Conservation (phyloP, 2,797 vertebrate genomes). For the Danio tinwini region DNA sequence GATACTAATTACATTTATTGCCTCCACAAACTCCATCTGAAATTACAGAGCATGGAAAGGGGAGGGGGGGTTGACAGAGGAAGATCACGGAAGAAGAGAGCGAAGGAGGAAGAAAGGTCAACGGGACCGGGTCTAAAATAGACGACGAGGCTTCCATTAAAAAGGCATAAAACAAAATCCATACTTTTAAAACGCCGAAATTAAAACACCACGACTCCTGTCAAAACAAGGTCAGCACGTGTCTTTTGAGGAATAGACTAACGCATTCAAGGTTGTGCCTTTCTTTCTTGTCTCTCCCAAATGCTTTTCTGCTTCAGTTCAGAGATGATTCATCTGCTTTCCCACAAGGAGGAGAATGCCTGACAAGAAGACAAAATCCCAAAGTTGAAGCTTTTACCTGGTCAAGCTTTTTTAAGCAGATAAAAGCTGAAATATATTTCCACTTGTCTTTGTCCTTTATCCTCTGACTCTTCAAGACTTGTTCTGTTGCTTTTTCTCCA, state of each 20-base stretch:
- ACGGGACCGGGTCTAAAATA: constrained; percentile 41
- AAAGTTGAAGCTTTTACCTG: constrained; percentile 23
- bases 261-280: constrained; percentile 35
- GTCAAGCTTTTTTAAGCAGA: constrained; percentile 24
- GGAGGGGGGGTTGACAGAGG: constrained; percentile 21
- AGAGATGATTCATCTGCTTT: constrained; percentile 27
- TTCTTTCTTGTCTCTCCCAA: constrained; percentile 10
- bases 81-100: constrained; percentile 26
- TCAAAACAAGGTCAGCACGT: constrained; percentile 46
- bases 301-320: not conserved
- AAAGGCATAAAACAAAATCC: constrained; percentile 48
- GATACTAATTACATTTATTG: constrained; percentile 63
- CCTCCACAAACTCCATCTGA: constrained; percentile 56
- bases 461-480: constrained; percentile 6
- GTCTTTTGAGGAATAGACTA: constrained; percentile 35
- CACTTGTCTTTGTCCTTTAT: not conserved
- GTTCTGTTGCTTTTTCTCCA: not conserved
- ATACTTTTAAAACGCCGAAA: constrained; percentile 46
- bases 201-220: constrained; percentile 40
- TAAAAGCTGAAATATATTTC: constrained; percentile 9
- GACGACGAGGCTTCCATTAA: constrained; percentile 46
- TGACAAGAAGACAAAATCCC: not conserved
- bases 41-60: constrained; percentile 43
- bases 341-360: not conserved
- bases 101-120: constrained; percentile 53